These are phyloP conservation scores for Rhinolophus ferrumequinum DNA, from an alignment of 2,113 vertebrate species.

Conservation along the genomic window DNA sequence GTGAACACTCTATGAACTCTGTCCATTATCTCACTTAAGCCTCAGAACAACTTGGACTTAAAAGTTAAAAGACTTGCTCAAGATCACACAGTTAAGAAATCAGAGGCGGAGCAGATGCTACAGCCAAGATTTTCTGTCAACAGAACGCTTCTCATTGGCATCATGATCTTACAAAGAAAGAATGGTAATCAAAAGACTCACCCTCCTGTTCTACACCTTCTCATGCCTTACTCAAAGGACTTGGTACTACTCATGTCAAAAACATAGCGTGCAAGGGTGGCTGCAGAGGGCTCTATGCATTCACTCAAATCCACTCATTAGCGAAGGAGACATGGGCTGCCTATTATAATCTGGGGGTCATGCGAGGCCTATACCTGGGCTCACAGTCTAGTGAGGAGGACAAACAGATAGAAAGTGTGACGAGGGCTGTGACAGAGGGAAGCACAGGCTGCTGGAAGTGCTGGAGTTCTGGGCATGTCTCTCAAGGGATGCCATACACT, in stretches of 20 bases:
- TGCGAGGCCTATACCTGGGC: background rate
- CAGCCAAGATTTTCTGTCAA: background rate
- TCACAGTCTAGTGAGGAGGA: background rate
- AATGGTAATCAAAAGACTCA: background rate
- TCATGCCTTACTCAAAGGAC: background rate
- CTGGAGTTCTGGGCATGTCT: background rate
- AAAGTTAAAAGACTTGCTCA: background rate
- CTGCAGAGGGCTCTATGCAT: background rate
- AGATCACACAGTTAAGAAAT: background rate
- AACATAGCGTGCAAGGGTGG: background rate
- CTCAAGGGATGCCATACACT: background rate
- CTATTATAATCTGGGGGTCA: background rate
- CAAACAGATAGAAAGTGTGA: background rate
- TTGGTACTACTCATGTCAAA: background rate
- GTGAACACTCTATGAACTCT: background rate
- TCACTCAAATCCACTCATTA: background rate
- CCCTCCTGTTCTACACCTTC: background rate
- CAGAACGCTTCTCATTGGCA: background rate
- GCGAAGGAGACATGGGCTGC: background rate
- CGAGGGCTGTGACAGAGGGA: background rate
- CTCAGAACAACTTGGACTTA: background rate
- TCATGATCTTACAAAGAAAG: background rate
- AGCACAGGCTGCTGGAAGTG: background rate
- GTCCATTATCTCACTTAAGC: background rate
- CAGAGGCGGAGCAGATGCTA: background rate